Evolutionary conservation across 2,113 vertebrate genomes (phyloP).

Genomic region (Poeciliopsis occidentalis): DNA sequence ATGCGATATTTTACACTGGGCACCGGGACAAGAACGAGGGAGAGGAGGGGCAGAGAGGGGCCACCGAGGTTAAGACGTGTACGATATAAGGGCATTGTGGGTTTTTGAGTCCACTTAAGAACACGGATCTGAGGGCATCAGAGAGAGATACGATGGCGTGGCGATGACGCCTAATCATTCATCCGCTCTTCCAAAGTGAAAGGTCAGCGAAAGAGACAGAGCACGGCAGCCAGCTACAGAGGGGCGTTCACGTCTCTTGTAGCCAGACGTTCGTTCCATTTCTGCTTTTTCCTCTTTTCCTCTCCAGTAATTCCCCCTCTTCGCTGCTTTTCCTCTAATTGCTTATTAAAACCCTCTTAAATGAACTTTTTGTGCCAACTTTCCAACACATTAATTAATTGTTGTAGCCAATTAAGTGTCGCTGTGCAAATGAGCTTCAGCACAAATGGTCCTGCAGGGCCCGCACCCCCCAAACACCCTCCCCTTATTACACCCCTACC

Average conservation of each 20-base stretch:
- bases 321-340: constrained; percentile 81
- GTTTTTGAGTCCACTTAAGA: constrained; percentile 46
- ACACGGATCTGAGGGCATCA: constrained; percentile 34
- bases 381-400: constrained; percentile 99
- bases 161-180: constrained; percentile 32
- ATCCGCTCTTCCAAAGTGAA: constrained; percentile 30
- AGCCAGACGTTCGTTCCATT: constrained; percentile 58
- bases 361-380: constrained; percentile 95
- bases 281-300: constrained; percentile 59
- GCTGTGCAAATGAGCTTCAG: constrained; percentile 97
- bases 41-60: constrained; percentile 48
- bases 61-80: constrained; percentile 47
- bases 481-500: constrained; percentile 8
- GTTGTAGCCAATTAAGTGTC: constrained; percentile 99
- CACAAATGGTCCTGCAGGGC: constrained; percentile 97
- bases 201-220: constrained; percentile 50
- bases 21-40: constrained; percentile 55
- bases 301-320: constrained; percentile 75
- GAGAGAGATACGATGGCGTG: constrained; percentile 19
- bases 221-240: constrained; percentile 12
- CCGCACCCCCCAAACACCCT: constrained; percentile 53
- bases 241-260: constrained; percentile 20
- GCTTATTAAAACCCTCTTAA: constrained; percentile 88
- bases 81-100: constrained; percentile 49
- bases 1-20: constrained; percentile 91